These are phyloP conservation scores for Aphrophora alni DNA, from an alignment of 2,888 invertebrate species.

Conservation along the genomic window DNA sequence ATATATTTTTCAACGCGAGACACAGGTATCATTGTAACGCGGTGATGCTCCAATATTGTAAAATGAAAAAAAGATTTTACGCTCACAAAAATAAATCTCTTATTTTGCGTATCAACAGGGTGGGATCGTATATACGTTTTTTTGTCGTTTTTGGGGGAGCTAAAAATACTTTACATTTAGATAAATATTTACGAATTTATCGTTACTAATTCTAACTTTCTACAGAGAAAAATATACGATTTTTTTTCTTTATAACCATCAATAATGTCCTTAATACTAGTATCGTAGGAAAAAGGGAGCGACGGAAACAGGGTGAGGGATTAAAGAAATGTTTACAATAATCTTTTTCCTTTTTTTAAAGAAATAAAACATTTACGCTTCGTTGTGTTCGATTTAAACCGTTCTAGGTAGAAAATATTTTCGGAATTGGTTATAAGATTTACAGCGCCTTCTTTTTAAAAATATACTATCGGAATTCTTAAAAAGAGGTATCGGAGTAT, in stretches of 20 bases:
- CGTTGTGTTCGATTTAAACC: constrained; percentile 37
- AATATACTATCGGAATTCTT: constrained; percentile 32
- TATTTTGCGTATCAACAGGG: constrained; percentile 34
- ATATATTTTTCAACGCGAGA: background rate
- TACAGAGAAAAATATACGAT: constrained; percentile 1
- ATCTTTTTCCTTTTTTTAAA: background rate
- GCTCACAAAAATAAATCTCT: constrained; percentile 37
- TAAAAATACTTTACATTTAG: background rate
- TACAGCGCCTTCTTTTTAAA: constrained; percentile 28
- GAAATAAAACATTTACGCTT: constrained; percentile 35
- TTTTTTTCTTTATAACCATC: background rate
- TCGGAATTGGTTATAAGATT: constrained; percentile 5
- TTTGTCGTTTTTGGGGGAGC: background rate
- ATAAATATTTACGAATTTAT: constrained; percentile 2
- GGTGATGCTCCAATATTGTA: background rate
- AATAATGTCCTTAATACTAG: background rate
- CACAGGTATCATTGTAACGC: background rate
- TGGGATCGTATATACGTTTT: constrained; percentile 18
- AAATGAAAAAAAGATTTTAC: background rate
- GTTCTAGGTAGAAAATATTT: constrained; percentile 35
- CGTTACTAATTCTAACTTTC: background rate
- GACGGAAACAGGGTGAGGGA: no score
- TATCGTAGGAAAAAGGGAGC: background rate
- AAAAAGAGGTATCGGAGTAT: constrained; percentile 31
- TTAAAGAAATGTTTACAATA: no score